Conservation (phyloP, 2,888 invertebrate species). For the Acrocyrtus sp. region DNA sequence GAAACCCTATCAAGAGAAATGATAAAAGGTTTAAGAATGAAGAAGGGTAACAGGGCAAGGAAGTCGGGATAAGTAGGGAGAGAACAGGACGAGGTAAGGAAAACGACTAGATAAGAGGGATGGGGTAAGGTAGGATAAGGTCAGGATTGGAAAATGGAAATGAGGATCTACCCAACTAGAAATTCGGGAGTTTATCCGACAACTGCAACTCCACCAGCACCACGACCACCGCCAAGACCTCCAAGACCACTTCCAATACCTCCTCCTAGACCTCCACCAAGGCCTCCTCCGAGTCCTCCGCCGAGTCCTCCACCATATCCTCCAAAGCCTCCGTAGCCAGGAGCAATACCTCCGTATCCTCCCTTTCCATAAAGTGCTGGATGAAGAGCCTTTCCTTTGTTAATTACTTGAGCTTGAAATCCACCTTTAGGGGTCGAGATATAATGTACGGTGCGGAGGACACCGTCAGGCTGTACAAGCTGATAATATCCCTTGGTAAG, state of each 20-base stretch:
- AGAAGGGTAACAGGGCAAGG: neutral
- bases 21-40: neutral
- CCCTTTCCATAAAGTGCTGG: constrained; percentile 19
- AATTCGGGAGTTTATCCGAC: neutral
- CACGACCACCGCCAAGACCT: neutral
- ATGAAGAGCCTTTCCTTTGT: constrained; percentile 36
- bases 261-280: constrained; percentile 1
- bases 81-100: neutral
- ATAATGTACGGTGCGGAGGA: constrained; percentile 26
- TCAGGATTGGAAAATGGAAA: neutral
- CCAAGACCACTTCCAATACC: constrained; percentile 3
- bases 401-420: constrained; percentile 41
- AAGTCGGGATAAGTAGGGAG: neutral
- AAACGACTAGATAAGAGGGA: neutral
- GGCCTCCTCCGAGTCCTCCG: neutral
- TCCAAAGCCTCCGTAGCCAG: neutral
- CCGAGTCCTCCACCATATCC: neutral
- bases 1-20: constrained; percentile 21
- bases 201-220: constrained; percentile 7
- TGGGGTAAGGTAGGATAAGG: no score
- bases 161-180: neutral
- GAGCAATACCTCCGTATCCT: no score
- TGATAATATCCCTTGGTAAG: constrained; percentile 31
- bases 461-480: constrained; percentile 34
- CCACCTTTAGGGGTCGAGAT: constrained; percentile 15